Base-by-base conservation (phyloP, 2,888 invertebrate species). In the Ditylenchus weischeri region DNA sequence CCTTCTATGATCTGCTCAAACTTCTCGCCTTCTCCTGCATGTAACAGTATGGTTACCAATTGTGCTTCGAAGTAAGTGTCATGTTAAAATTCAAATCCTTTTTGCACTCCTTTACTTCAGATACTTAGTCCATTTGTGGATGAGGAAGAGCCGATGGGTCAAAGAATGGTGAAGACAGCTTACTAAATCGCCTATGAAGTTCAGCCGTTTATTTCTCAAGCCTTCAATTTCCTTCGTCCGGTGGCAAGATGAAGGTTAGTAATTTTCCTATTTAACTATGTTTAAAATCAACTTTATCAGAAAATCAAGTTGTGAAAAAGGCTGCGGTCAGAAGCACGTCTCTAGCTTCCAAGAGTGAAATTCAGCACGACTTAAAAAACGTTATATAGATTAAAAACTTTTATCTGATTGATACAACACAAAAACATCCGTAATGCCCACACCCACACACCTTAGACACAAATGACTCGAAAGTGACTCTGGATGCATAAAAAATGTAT, bases 121-220 rank as follows among this genome's bases (percentile, higher is more conserved):
- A 21, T 54, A 5, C 13, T 54, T 11, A 23, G 54, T 54, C 11
- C 54, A 10, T 54, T 54, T 54, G 29, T 54, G 21, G 54, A 54
- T 54, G 54, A 54, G 29, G 21, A 4, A n/a, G 54, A 54, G 54
- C 54, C 54, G 29, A 23, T 54, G 54, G 54, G 54, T 54, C 15
- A 21, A 21, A 21, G 29, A 29, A 18, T 18, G 29, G 54, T 54
- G 4, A 21, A 50, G 21, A 5, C 21, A 2, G 50, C 50, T 2
- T 19, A 50, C 21, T 18, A 29, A 5, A 29, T 54, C 54, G 54
- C 54, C 10, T 43, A 43, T 43, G 43, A 43, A 43, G 43, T 43
- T 43, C 43, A 43, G 43, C 54, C 54, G 11, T 21, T 54, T 54
- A 4, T 54, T 29, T 2, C 13, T 29, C 11, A 18, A 54, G 54